These are phyloP conservation scores for Acromyrmex heyeri DNA, from an alignment of 1,140 invertebrate species.

Conservation along the genomic window DNA sequence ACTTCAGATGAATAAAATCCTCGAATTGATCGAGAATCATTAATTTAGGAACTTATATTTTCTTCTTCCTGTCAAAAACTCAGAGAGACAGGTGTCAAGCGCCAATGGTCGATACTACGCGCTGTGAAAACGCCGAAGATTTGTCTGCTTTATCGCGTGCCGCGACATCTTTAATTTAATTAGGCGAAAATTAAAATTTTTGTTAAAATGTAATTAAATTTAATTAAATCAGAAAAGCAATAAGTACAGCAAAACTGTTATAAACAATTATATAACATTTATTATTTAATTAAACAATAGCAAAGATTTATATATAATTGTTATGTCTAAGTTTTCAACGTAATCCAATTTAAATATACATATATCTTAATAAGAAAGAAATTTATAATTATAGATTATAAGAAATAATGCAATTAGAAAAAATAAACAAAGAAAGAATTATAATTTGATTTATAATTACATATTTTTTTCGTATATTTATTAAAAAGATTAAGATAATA, in stretches of 20 bases:
- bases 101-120: background rate
- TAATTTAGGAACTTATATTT: background rate
- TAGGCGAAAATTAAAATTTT: background rate
- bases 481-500: too few species aligned
- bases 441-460: too few species aligned
- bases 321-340: background rate
- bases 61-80: background rate
- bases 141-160: background rate
- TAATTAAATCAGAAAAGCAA: background rate
- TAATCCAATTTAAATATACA: background rate
- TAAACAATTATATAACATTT: background rate
- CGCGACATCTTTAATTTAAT: constrained; percentile 20
- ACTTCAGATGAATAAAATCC: background rate
- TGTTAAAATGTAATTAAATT: background rate
- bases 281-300: background rate
- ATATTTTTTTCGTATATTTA: too few species aligned
- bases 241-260: background rate
- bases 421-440: too few species aligned
- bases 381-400: too few species aligned
- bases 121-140: background rate
- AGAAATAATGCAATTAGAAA: too few species aligned
- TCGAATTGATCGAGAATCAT: background rate
- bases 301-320: background rate
- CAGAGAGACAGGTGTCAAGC: background rate
- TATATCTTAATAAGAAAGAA: background rate